Evolutionary conservation across 1,140 invertebrate species (phyloP).

Genomic region (Scaptomyza montana): DNA sequence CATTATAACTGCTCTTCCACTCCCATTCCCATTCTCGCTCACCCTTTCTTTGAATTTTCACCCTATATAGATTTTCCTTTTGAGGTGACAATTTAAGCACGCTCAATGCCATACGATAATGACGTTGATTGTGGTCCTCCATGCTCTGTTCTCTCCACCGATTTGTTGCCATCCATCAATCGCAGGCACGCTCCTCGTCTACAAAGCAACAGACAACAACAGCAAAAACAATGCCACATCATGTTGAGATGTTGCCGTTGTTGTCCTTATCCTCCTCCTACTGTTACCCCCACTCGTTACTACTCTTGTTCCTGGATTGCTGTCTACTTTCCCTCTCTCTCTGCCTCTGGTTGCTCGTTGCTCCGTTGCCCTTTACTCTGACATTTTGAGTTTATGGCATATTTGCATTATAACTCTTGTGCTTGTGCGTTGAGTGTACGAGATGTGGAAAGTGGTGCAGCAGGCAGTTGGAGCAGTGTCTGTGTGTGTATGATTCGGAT

Average conservation of each 20-base stretch:
- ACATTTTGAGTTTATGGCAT: constrained; percentile 79
- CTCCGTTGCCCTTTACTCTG: constrained; percentile 68
- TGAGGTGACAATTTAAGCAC: constrained; percentile 75
- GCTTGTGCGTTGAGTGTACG: constrained; percentile 22
- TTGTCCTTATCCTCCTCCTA: constrained; percentile 51
- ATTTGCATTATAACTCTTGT: constrained; percentile 73
- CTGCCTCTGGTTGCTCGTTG: constrained; percentile 28
- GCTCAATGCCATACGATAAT: constrained; percentile 69
- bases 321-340: neutral
- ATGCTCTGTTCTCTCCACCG: constrained; percentile 25
- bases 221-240: constrained; percentile 49
- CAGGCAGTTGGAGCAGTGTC: neutral
- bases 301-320: constrained; percentile 4
- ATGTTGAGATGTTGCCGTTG: constrained; percentile 67
- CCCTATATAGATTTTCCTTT: constrained; percentile 19
- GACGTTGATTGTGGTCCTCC: constrained; percentile 70
- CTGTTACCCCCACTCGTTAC: neutral
- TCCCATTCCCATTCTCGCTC: neutral
- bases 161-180: constrained; percentile 64
- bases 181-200: constrained; percentile 52
- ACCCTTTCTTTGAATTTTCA: neutral
- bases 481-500: neutral
- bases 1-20: neutral
- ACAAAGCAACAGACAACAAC: constrained; percentile 32
- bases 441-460: neutral